These are phyloP conservation scores for Synergus japonicus DNA, from an alignment of 2,888 invertebrate genomes.

Conservation along the genomic window DNA sequence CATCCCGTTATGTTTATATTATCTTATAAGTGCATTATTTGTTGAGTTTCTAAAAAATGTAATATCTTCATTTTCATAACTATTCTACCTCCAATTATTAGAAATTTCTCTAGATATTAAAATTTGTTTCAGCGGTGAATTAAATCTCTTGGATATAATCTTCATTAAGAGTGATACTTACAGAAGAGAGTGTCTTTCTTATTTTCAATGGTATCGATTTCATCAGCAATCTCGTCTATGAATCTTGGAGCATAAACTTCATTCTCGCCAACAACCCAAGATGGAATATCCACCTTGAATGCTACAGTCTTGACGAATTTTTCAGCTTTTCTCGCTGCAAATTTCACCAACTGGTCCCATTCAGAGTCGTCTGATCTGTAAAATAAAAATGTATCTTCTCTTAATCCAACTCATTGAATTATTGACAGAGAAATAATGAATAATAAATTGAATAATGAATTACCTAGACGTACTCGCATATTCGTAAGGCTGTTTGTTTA, in stretches of 20 bases:
- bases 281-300: conserved; percentile 85
- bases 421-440: no score
- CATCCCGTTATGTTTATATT: neutral
- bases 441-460: conserved; percentile 16
- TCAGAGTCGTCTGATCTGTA: conserved; percentile 85
- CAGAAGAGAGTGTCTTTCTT: conserved; percentile 89
- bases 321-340: conserved; percentile 86
- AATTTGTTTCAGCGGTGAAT: neutral
- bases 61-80: neutral
- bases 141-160: neutral
- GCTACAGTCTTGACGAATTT: conserved; percentile 89
- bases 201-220: conserved; percentile 89
- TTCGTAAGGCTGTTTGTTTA: conserved; percentile 86
- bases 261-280: conserved; percentile 76
- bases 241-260: conserved; percentile 90
- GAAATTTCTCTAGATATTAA: neutral
- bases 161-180: conserved; percentile 79
- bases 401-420: no score
- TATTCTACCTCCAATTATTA: neutral
- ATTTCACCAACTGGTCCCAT: conserved; percentile 90
- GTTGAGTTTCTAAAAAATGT: neutral
- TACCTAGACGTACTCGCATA: conserved; percentile 83
- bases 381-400: conserved; percentile 14
- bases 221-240: conserved; percentile 90
- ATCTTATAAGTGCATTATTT: neutral